phyloP scores from a whole-genome alignment of 2,113 vertebrate species.

The Osmerus mordax region DNA sequence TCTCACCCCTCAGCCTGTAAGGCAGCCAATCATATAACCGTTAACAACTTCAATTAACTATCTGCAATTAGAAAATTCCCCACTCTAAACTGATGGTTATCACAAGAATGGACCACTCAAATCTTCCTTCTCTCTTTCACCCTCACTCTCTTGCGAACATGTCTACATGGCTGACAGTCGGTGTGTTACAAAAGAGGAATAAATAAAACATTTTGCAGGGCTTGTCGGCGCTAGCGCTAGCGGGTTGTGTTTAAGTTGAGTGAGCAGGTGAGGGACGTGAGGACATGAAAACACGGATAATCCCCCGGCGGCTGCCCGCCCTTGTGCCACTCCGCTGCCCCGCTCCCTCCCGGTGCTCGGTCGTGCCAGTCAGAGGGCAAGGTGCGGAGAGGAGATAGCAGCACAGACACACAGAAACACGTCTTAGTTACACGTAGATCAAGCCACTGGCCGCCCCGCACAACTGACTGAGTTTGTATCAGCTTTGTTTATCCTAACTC shows the following conservation, averaged over 20 bases:
- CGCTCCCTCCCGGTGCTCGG: constrained; percentile 31
- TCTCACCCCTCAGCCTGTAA: constrained; percentile 40
- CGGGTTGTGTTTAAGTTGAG: constrained; percentile 53
- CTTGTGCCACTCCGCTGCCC: constrained; percentile 39
- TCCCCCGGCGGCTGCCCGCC: constrained; percentile 56
- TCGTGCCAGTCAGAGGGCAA: constrained; percentile 51
- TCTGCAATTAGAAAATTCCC: constrained; percentile 57
- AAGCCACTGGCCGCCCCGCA: constrained; percentile 40
- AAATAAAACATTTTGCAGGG: neutral
- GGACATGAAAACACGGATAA: constrained; percentile 70
- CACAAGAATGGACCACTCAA: neutral
- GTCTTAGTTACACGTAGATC: constrained; percentile 51
- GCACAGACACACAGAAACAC: constrained; percentile 49
- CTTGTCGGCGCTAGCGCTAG: constrained; percentile 50
- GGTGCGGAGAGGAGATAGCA: constrained; percentile 70
- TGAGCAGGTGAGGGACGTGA: constrained; percentile 69
- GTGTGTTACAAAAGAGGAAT: neutral
- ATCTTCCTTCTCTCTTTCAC: neutral
- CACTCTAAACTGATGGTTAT: neutral
- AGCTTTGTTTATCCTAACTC: constrained; percentile 36
- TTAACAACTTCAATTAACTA: constrained; percentile 61
- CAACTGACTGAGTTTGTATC: constrained; percentile 32
- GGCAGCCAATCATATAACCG: constrained; percentile 49
- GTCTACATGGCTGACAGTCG: neutral
- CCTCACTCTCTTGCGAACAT: neutral